phyloP scores from a whole-genome alignment of 2,797 vertebrate species.

The Oreonectes daqikongensis region DNA sequence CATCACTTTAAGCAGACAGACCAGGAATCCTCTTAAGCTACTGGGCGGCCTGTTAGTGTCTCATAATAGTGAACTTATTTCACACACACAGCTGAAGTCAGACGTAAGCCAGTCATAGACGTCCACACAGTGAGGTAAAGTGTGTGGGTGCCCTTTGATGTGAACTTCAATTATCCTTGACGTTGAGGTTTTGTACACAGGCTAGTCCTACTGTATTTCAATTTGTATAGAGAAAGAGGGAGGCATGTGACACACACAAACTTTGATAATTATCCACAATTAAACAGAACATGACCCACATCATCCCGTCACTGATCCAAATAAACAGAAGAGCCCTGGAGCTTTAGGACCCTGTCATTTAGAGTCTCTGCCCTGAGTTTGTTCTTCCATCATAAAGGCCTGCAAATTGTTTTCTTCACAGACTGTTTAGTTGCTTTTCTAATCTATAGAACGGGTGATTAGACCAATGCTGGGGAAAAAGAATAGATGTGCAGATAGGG shows the following conservation, averaged over 20 bases:
- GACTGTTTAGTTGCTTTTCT: conserved; percentile 4
- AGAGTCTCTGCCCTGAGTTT: too few species aligned
- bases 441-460: background rate
- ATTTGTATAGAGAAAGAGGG: background rate
- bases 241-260: background rate
- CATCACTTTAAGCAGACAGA: conserved; percentile 54
- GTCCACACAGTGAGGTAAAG: conserved; percentile 5
- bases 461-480: background rate
- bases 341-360: background rate
- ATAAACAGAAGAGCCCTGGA: conserved; percentile 6
- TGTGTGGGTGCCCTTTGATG: conserved; percentile 9
- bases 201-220: background rate
- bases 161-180: conserved; percentile 35
- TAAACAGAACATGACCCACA: background rate
- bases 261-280: background rate
- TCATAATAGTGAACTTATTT: conserved; percentile 47
- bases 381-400: background rate
- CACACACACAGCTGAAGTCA: conserved; percentile 36
- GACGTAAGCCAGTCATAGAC: conserved; percentile 1
- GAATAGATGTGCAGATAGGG: conserved; percentile 17
- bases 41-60: conserved; percentile 46
- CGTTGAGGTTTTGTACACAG: background rate
- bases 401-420: background rate
- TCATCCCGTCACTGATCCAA: background rate
- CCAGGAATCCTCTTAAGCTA: conserved; percentile 52